A percentile compares a stretch with the other conserved stretches of the same genome.
These are phyloP conservation scores for Pantherophis vulpinus DNA, from an alignment of 2,797 vertebrate species.

Conservation along the genomic window DNA sequence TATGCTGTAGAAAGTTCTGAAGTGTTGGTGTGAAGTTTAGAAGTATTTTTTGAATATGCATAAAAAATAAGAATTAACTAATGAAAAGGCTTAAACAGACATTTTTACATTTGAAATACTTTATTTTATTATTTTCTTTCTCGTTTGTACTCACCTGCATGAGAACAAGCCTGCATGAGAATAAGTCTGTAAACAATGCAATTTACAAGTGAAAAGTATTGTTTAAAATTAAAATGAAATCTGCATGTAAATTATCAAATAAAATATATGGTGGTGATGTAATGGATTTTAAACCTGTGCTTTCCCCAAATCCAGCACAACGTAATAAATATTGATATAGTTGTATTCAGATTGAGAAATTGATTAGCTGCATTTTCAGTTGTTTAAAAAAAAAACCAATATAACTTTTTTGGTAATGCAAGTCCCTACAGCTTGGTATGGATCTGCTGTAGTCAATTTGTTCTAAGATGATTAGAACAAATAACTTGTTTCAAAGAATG, in stretches of 20 bases:
- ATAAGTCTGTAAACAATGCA: not conserved
- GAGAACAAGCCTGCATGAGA: not conserved
- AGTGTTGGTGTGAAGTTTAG: not conserved
- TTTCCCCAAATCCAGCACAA: not conserved
- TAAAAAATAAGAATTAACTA: not conserved
- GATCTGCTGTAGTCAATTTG: not conserved
- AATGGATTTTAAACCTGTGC: not conserved
- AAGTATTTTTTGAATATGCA: not conserved
- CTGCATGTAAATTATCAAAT: not conserved
- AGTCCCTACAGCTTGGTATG: not conserved
- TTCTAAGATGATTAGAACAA: not conserved
- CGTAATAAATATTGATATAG: not conserved
- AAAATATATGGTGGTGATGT: not conserved
- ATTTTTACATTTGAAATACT: not conserved
- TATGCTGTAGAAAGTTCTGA: not conserved
- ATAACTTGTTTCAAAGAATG: not conserved
- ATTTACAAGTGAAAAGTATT: not conserved
- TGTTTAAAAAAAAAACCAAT: not conserved
- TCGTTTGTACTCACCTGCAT: not conserved
- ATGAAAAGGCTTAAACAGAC: not conserved
- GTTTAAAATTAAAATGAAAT: not conserved
- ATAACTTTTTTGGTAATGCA: not conserved
- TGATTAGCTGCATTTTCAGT: not conserved
- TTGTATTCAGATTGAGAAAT: conserved; percentile 13
- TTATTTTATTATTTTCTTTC: not conserved